Evolutionary conservation across 2,797 vertebrate genomes (phyloP), one percentile per base, ranked within the genome.

Genomic region (Muscicapa striata): DNA sequence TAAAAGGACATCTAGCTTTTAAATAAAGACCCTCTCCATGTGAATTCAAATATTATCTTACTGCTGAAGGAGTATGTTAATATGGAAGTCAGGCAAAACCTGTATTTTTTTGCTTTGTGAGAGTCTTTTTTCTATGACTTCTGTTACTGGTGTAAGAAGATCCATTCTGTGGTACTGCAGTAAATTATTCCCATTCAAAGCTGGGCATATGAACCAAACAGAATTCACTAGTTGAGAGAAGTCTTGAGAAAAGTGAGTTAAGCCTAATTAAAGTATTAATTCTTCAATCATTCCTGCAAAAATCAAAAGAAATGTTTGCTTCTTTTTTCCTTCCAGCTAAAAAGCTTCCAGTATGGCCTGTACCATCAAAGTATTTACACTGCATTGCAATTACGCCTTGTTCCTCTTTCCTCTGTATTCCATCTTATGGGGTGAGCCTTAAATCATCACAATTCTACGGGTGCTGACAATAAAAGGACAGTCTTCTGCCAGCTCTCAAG

Each of bases 271-370:
- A 80, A 74, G 6, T 64, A 78, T 51, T 80, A 5, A 45, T 87
- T 87, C 64, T 92, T 94, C 82, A 94, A 51, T 46, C 21, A 54
- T 81, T 91, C 32, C 62, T 72, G 26, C 3, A 89, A 85, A 91
- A 84, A 76, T 51, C 11, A 85, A 45, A 89, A 86, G 2, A 76
- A 91, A 81, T 34, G 4, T 51, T 87, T 92, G 11, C 43, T 84
- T 30, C 22, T 70, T 79, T 67, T 1, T 0, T 55, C n/a, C 55
- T 84, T 63, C 24, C 43, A 85, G 24, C 58, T 77, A 72, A 89
- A 80, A 83, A 85, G 11, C 62, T 91, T 81, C 62, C 51, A 78
- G 17, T 30, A 21, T 45, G 29, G n/a, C 43, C 66, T 59, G 52
- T 30, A 52, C 58, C 36, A 29, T 63, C 76, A 84, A 75, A 83